phyloP scores from a whole-genome alignment of 2,888 invertebrate species.

The Spicauda simplicius region DNA sequence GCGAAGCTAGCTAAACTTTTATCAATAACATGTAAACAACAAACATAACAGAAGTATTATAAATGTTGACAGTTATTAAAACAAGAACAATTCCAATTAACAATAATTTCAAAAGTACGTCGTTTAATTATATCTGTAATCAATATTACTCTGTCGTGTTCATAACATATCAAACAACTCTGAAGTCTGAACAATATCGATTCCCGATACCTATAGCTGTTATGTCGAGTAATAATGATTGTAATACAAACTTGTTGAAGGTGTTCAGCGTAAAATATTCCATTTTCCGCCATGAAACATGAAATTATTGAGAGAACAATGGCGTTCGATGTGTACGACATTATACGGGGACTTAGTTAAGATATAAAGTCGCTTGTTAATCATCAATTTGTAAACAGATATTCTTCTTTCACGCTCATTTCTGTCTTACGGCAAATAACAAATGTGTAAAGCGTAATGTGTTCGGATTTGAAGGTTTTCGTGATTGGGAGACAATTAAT shows the following conservation, averaged over 20 bases:
- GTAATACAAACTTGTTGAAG: constrained; percentile 31
- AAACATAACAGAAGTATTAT: background rate
- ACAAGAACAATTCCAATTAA: constrained; percentile 3
- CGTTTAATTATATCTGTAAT: constrained; percentile 21
- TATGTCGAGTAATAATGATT: constrained; percentile 25
- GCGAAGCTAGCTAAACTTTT: background rate
- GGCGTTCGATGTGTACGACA: constrained; percentile 5
- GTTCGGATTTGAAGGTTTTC: too few relatives aligned
- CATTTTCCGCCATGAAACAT: constrained; percentile 19
- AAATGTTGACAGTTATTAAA: background rate
- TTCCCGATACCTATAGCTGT: constrained; percentile 25
- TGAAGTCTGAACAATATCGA: constrained; percentile 27
- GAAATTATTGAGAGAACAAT: constrained; percentile 26
- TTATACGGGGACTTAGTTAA: background rate
- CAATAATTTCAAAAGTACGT: constrained; percentile 12
- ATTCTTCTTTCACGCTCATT: too few relatives aligned
- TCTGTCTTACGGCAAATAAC: too few relatives aligned
- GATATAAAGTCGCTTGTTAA: too few relatives aligned
- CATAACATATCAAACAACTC: constrained; percentile 23
- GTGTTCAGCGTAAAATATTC: constrained; percentile 26
- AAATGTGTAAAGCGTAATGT: too few relatives aligned
- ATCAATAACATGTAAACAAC: background rate
- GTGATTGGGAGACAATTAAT: too few relatives aligned
- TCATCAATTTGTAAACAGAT: too few relatives aligned
- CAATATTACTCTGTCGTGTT: constrained; percentile 13